phyloP scores from a whole-genome alignment of 2,113 vertebrate genomes.

The Rissa tridactyla region DNA sequence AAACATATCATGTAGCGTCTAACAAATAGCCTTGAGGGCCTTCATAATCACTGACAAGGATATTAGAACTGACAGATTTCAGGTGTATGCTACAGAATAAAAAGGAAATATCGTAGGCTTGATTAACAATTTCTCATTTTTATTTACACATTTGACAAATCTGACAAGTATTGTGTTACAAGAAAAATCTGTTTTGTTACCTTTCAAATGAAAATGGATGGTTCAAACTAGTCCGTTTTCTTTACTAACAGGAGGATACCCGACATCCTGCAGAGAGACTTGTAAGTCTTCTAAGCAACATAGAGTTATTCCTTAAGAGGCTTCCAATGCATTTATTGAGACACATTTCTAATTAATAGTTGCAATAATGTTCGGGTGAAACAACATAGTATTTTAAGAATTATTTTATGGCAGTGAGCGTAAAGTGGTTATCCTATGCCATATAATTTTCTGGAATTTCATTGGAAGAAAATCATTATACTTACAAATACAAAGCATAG shows the following conservation, averaged over 20 bases:
- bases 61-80: slow-evolving; percentile 37
- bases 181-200: neutral
- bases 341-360: neutral
- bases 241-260: neutral
- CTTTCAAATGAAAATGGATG: neutral
- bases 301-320: neutral
- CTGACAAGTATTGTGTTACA: neutral
- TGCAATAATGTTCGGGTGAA: neutral
- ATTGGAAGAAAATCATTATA: neutral
- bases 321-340: neutral
- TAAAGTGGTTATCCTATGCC: neutral
- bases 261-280: neutral
- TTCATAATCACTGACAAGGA: slow-evolving; percentile 31
- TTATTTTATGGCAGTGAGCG: neutral
- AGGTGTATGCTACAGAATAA: neutral
- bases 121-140: neutral
- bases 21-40: slow-evolving; percentile 20
- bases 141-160: slow-evolving; percentile 43
- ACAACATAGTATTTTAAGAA: neutral
- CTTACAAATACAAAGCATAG: neutral
- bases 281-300: neutral
- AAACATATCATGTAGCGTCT: neutral
- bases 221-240: neutral
- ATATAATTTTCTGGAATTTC: neutral
- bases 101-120: slow-evolving; percentile 14